phyloP scores from a whole-genome alignment of 2,888 invertebrate species.

The Stratiomys singularior region DNA sequence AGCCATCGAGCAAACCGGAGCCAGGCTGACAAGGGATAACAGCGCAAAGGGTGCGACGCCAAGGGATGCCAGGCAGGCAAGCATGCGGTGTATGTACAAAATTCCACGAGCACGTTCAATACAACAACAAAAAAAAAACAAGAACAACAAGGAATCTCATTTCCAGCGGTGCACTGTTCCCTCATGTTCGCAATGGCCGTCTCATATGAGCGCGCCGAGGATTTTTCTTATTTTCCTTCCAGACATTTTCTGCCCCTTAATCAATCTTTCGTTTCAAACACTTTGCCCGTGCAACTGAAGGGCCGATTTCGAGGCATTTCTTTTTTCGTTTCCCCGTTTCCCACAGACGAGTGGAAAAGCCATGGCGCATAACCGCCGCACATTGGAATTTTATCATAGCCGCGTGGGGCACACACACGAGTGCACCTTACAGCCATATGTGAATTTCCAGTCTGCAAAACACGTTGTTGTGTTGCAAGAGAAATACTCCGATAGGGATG shows the following conservation, averaged over 20 bases:
- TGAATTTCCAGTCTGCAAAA: neutral
- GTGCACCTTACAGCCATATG: neutral
- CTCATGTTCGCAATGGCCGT: neutral
- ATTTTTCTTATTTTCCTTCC: neutral
- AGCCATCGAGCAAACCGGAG: neutral
- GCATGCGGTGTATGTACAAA: conserved; percentile 31
- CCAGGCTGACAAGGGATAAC: too few relatives aligned
- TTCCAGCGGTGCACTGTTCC: conserved; percentile 24
- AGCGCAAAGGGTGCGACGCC: too few relatives aligned
- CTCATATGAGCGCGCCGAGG: neutral
- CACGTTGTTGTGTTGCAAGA: too few relatives aligned
- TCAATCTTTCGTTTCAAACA: neutral
- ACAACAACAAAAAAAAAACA: neutral
- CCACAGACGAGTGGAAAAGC: neutral
- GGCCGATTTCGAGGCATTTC: neutral
- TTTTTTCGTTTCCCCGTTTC: neutral
- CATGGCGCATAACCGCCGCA: conserved; percentile 14
- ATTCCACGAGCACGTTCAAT: neutral
- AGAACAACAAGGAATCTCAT: neutral
- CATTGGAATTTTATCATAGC: conserved; percentile 5
- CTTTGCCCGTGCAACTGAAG: too few relatives aligned
- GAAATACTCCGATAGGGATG: too few relatives aligned
- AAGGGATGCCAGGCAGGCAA: neutral
- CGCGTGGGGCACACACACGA: neutral
- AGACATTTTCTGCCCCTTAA: neutral